Percentiles rank a stretch among this genome's conserved stretches.
phyloP scores from a whole-genome alignment of 2,888 invertebrate genomes.

The Acronicta psi region DNA sequence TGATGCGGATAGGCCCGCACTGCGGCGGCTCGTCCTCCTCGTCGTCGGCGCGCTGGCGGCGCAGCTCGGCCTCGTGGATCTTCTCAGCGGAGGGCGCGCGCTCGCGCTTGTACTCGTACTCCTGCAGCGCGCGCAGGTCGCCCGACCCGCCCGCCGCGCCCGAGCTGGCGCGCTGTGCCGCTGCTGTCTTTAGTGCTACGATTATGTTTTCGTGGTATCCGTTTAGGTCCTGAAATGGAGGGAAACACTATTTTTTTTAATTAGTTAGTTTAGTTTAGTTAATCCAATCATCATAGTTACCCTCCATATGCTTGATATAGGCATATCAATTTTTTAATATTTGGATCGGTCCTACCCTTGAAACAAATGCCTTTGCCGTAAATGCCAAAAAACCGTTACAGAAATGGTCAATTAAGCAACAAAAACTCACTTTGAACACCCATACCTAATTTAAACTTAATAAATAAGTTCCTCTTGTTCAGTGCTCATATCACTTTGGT shows the following conservation, averaged over 20 bases:
- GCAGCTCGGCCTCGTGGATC: conserved; percentile 91
- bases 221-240: conserved; percentile 93
- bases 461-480: no score
- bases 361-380: no score
- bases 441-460: no score
- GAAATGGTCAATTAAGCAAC: no score
- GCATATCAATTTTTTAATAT: no score
- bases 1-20: conserved; percentile 95
- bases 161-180: conserved; percentile 90
- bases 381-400: no score
- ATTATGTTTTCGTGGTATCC: conserved; percentile 98
- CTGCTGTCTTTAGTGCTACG: conserved; percentile 96
- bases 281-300: no score
- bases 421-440: no score
- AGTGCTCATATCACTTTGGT: no score
- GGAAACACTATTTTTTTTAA: not conserved
- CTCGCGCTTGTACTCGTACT: conserved; percentile 89
- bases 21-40: conserved; percentile 94
- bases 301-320: no score
- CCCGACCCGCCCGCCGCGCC: conserved; percentile 79
- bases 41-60: conserved; percentile 85
- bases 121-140: conserved; percentile 84
- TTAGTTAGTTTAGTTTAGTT: no score
- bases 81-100: conserved; percentile 92
- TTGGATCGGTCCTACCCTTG: no score